Conservation (phyloP, 1,140 invertebrate species). For the Amyelois transitella region DNA sequence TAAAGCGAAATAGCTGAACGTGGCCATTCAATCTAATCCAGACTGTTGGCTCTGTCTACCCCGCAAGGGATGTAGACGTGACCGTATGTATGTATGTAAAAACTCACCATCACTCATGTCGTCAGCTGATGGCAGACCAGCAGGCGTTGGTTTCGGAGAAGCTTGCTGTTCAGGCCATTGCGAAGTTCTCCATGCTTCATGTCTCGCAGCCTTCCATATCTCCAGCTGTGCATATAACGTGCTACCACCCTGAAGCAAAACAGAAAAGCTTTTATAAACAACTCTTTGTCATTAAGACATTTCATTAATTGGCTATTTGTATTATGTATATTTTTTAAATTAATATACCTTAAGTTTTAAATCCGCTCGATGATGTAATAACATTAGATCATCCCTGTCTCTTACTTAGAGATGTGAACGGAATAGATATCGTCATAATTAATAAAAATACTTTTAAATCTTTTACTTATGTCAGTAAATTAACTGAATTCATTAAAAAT, state of each 20-base stretch:
- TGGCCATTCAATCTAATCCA: no score
- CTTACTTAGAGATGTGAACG: not conserved
- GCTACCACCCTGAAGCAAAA: constrained; percentile 81
- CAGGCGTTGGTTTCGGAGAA: constrained; percentile 50
- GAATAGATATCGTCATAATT: not conserved
- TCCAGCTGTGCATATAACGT: constrained; percentile 91
- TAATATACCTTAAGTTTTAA: not conserved
- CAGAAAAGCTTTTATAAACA: constrained; percentile 8
- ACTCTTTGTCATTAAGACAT: not conserved
- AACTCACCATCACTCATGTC: constrained; percentile 68
- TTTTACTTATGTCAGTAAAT: no score
- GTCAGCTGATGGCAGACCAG: constrained; percentile 50
- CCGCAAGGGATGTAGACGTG: no score
- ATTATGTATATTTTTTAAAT: not conserved
- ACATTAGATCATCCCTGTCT: not conserved
- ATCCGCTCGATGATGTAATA: not conserved
- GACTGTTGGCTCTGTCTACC: no score
- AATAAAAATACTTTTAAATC: no score
- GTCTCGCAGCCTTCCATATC: constrained; percentile 90
- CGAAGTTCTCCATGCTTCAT: constrained; percentile 54
- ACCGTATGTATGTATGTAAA: no score
- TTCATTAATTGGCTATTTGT: not conserved
- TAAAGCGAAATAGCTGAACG: no score
- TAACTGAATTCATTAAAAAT: no score
- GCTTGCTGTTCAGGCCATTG: constrained; percentile 53